Percentiles rank a stretch among this genome's conserved stretches.
Evolutionary conservation across 1,140 invertebrate genomes (phyloP).

Genomic region (Euura lappo): DNA sequence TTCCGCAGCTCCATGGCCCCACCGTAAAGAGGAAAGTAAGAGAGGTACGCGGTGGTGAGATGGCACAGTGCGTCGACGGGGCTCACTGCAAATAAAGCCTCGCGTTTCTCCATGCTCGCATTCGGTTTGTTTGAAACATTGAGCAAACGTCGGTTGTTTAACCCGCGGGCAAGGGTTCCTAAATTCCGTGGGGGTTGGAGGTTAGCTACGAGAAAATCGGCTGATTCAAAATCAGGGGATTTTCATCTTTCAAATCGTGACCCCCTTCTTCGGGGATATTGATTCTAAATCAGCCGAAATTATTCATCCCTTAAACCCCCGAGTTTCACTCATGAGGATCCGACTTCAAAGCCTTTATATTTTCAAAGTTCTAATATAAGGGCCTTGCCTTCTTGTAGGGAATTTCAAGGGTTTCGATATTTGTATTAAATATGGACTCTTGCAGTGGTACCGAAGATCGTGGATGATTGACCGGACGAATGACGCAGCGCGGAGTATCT

Average conservation of each 20-base stretch:
- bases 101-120: conserved; percentile 24
- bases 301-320: no score
- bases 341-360: no score
- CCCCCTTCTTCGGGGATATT: no score
- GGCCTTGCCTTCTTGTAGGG: no score
- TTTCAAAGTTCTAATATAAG: no score
- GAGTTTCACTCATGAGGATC: no score
- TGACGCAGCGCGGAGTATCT: neutral
- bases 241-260: no score
- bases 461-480: neutral
- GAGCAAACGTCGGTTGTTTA: conserved; percentile 47
- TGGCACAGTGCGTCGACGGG: conserved; percentile 21
- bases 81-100: conserved; percentile 47
- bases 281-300: no score
- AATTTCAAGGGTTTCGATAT: no score
- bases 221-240: no score
- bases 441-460: neutral
- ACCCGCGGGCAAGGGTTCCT: conserved; percentile 21
- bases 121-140: conserved; percentile 47
- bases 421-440: no score
- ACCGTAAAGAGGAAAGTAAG: conserved; percentile 1
- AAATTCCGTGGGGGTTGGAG: neutral
- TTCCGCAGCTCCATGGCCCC: neutral
- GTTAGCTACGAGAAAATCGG: no score
- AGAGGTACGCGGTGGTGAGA: conserved; percentile 2